Evolutionary conservation across 2,113 vertebrate species (phyloP).

Genomic region (Pituophis catenifer): DNA sequence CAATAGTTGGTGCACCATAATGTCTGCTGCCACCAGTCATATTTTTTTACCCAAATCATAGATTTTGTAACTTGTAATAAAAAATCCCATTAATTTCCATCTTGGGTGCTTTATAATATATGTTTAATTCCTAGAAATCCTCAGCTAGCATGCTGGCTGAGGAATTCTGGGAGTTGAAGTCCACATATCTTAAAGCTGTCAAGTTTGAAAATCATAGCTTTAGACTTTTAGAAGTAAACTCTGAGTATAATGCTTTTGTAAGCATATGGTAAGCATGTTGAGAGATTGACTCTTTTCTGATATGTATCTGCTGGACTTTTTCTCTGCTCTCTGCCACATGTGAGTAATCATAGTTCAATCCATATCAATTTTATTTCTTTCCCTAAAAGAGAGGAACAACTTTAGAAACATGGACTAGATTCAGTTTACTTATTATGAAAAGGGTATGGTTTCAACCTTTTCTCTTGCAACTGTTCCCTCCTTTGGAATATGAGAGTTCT

Average conservation of each 20-base stretch:
- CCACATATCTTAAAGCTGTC: background rate
- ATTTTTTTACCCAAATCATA: background rate
- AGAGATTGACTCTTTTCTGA: background rate
- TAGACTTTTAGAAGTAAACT: background rate
- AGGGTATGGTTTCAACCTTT: background rate
- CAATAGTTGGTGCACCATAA: background rate
- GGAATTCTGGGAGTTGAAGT: background rate
- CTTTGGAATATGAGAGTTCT: background rate
- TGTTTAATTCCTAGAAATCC: background rate
- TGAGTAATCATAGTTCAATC: background rate
- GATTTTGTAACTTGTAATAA: background rate
- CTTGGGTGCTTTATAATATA: background rate
- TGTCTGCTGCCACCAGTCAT: background rate
- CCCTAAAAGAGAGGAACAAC: background rate
- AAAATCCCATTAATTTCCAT: background rate
- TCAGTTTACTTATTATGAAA: background rate
- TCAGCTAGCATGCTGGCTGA: background rate
- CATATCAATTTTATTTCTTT: background rate
- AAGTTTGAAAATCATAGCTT: background rate
- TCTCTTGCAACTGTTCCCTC: background rate
- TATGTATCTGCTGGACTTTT: background rate
- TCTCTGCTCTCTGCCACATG: background rate
- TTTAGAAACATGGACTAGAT: background rate
- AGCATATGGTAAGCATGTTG: background rate
- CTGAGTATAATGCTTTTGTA: background rate